These are phyloP conservation scores for Noctua fimbriata DNA, from an alignment of 2,888 invertebrate species.

Conservation along the genomic window DNA sequence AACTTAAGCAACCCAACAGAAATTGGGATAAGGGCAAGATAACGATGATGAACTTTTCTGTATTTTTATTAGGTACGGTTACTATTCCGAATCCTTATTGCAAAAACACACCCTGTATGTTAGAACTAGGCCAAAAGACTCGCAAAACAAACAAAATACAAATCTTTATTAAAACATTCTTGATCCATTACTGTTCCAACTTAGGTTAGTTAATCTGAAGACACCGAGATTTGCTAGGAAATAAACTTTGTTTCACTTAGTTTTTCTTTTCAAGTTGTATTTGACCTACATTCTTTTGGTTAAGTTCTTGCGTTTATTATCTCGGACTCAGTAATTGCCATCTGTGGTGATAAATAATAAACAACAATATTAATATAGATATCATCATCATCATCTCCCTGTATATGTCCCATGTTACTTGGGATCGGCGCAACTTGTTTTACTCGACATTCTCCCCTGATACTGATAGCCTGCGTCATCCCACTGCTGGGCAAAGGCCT, in stretches of 20 bases:
- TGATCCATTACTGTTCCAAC: slow-evolving; percentile 33
- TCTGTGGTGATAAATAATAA: neutral
- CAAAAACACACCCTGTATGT: neutral
- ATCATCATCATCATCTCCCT: neutral
- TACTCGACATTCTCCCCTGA: too few relatives aligned
- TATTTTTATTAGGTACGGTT: too few relatives aligned
- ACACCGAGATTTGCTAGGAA: neutral
- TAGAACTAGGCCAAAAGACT: slow-evolving; percentile 24
- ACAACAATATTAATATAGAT: neutral
- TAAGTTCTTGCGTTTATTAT: neutral
- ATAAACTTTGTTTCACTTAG: neutral
- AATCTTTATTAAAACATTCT: slow-evolving; percentile 51
- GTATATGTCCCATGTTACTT: too few relatives aligned
- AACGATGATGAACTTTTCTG: neutral
- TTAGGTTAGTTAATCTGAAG: slow-evolving; percentile 18
- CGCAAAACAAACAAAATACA: slow-evolving; percentile 38
- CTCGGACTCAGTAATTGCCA: neutral
- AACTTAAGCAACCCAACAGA: too few relatives aligned
- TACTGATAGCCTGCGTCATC: too few relatives aligned
- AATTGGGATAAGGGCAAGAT: too few relatives aligned
- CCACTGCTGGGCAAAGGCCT: too few relatives aligned
- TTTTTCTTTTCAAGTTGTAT: neutral
- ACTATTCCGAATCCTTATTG: neutral
- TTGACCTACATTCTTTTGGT: neutral
- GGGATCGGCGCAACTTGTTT: too few relatives aligned